phyloP scores from a whole-genome alignment of 2,113 vertebrate genomes.

The Herpetotheres cachinnans region DNA sequence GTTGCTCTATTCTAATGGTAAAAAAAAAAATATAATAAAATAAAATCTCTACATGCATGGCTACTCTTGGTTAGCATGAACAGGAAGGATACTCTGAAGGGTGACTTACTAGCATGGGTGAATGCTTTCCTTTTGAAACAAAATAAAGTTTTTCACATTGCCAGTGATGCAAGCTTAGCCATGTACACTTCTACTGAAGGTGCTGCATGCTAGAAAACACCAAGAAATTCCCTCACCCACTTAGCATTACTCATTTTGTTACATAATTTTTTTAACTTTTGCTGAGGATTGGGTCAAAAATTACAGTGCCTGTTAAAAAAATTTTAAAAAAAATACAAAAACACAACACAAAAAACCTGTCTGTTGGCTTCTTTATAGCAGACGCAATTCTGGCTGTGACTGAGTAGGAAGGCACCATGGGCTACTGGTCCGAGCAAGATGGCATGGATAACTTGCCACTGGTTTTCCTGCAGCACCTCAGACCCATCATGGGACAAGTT shows the following conservation, averaged over 20 bases:
- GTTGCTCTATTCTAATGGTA: conserved; percentile 7
- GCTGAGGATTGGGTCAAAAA: not conserved
- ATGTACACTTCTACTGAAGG: not conserved
- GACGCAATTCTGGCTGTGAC: not conserved
- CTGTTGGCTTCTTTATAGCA: not conserved
- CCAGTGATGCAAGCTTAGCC: not conserved
- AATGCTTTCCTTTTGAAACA: conserved; percentile 22
- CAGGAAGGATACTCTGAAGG: conserved; percentile 68
- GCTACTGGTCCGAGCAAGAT: not conserved
- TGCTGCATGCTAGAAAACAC: conserved; percentile 35
- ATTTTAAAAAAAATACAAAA: not conserved
- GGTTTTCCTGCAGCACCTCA: not conserved
- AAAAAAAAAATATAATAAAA: conserved; percentile 12
- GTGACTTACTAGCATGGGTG: not conserved
- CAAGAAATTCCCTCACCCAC: conserved; percentile 59
- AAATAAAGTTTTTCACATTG: conserved; percentile 5
- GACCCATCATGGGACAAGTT: not conserved
- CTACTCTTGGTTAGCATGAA: conserved; percentile 63
- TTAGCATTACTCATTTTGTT: conserved; percentile 29
- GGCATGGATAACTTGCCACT: not conserved
- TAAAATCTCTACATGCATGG: conserved; percentile 70
- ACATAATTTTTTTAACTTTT: not conserved
- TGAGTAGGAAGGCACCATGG: not conserved
- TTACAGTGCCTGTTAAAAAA: not conserved
- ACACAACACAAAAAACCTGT: not conserved